A percentile compares a stretch with the other conserved stretches of the same genome.
Evolutionary conservation across 92 coral and sea anemone genomes (phyloP).

Genomic region (Nematostella vectensis): DNA sequence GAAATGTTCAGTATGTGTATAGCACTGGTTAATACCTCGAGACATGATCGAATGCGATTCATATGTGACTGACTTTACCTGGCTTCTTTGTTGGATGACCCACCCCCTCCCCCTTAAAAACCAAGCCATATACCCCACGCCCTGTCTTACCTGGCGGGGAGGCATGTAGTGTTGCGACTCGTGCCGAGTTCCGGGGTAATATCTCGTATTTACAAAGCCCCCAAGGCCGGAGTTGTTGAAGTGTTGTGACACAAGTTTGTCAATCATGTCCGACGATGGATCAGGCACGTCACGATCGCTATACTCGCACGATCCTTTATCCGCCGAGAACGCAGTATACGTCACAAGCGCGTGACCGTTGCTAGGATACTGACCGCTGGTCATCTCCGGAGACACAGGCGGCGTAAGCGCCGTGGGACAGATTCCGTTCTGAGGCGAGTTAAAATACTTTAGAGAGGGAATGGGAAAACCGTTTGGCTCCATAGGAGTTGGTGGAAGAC

Average conservation of each 20-base stretch:
- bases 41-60: no score
- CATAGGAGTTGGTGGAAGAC: slow-evolving; percentile 75
- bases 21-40: no score
- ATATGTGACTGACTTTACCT: no score
- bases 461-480: slow-evolving; percentile 57
- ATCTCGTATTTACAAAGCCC: slow-evolving; percentile 48
- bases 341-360: slow-evolving; percentile 57
- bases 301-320: slow-evolving; percentile 45
- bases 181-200: slow-evolving; percentile 4
- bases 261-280: slow-evolving; percentile 79
- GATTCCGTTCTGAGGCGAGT: slow-evolving; percentile 53
- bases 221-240: slow-evolving; percentile 92
- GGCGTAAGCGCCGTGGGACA: slow-evolving; percentile 77
- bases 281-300: slow-evolving; percentile 38
- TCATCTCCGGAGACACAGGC: slow-evolving; percentile 54
- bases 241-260: slow-evolving; percentile 89
- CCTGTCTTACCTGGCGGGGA: slow-evolving; percentile 40
- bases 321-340: slow-evolving; percentile 61
- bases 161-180: slow-evolving; percentile 8
- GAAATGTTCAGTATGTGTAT: no score
- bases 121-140: no score
- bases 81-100: no score
- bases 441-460: slow-evolving; percentile 67
- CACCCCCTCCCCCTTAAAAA: no score
- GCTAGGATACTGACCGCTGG: slow-evolving; percentile 31